Percentiles rank a stretch among this genome's conserved stretches.
Conservation (phyloP, 2,888 invertebrate genomes). For the Caenorhabditis sp. region DNA sequence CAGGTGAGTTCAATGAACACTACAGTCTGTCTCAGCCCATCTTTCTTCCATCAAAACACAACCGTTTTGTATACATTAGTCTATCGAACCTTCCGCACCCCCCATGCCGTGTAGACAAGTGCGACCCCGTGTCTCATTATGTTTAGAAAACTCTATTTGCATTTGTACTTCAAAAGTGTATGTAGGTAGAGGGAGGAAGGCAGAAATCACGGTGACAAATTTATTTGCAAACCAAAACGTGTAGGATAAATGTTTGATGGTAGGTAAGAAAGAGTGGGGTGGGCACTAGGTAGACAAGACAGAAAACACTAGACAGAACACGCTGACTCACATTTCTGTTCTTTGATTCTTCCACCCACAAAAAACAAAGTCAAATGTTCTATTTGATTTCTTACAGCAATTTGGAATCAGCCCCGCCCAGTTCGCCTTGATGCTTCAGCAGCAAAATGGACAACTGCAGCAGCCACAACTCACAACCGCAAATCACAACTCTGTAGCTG, state of each 20-base stretch:
- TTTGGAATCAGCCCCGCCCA: constrained; percentile 42
- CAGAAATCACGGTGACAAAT: constrained; percentile 39
- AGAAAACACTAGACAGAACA: neutral
- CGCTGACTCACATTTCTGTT: constrained; percentile 29
- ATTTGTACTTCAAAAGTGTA: constrained; percentile 57
- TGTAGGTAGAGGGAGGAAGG: constrained; percentile 21
- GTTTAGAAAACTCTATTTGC: constrained; percentile 50
- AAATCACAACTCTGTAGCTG: constrained; percentile 31
- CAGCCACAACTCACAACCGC: constrained; percentile 11
- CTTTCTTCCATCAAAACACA: constrained; percentile 30
- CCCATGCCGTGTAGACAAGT: neutral
- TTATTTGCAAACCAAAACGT: constrained; percentile 46
- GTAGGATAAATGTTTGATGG: constrained; percentile 33
- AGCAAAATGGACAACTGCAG: constrained; percentile 26
- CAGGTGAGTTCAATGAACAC: constrained; percentile 32
- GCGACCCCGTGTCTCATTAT: constrained; percentile 32
- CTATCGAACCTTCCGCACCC: neutral
- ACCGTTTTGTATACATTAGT: neutral
- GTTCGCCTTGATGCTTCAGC: constrained; percentile 22
- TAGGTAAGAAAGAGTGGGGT: too few species aligned
- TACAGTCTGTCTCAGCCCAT: too few species aligned
- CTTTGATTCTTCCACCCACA: neutral
- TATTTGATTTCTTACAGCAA: neutral
- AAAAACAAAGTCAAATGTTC: too few species aligned
- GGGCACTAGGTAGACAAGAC: neutral